Percentiles rank a stretch among this genome's conserved stretches.
phyloP scores from a whole-genome alignment of 2,797 vertebrate genomes.

The Sebastes kiyomatsui region DNA sequence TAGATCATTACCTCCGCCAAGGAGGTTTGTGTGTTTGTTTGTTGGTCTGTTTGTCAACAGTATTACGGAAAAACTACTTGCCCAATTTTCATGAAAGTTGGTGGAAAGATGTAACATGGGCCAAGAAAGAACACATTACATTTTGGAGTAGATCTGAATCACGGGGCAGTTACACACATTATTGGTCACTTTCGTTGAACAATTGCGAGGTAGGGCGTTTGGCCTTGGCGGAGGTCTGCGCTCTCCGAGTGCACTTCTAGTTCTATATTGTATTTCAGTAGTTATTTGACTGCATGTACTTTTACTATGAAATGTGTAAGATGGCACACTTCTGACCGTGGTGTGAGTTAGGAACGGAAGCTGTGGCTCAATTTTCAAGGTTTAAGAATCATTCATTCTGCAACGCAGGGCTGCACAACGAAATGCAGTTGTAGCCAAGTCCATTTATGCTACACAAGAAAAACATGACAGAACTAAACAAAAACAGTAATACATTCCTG shows the following conservation, averaged over 20 bases:
- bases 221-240: too few species aligned
- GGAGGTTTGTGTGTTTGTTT: background rate
- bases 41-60: background rate
- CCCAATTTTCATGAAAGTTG: background rate
- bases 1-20: background rate
- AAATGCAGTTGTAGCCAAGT: background rate
- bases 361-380: background rate
- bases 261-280: background rate
- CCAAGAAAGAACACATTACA: background rate
- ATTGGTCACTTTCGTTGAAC: too few species aligned
- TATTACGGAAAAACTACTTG: background rate
- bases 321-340: background rate
- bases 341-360: background rate
- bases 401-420: background rate
- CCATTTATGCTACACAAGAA: too few species aligned
- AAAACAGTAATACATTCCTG: too few species aligned
- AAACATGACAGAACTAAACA: too few species aligned
- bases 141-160: too few species aligned
- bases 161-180: too few species aligned
- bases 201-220: too few species aligned
- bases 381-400: background rate
- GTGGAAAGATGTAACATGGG: background rate
- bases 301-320: background rate
- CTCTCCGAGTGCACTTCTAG: too few species aligned
- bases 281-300: background rate